Evolutionary conservation across 2,113 vertebrate genomes (phyloP).

Genomic region (Ophiodon elongatus): DNA sequence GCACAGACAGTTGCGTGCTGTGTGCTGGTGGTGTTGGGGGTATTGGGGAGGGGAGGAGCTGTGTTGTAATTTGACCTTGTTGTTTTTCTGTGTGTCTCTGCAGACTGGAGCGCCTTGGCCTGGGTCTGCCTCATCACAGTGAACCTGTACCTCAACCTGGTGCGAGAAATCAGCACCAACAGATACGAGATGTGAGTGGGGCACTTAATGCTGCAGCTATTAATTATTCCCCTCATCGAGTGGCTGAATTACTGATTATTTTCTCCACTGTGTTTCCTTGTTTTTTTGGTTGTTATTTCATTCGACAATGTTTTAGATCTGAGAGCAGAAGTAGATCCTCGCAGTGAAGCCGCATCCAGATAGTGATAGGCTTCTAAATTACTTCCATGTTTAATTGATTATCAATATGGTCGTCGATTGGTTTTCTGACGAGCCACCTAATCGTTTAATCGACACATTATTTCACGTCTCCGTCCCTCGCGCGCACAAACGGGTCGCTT

Average conservation of each 20-base stretch:
- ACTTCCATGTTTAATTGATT: background rate
- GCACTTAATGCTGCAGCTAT: no score
- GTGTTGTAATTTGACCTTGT: constrained; percentile 71
- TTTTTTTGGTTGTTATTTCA: constrained; percentile 10
- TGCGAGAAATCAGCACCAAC: constrained; percentile 85
- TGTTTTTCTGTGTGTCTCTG: constrained; percentile 51
- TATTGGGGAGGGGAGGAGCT: background rate
- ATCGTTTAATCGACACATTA: background rate
- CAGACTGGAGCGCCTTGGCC: constrained; percentile 88
- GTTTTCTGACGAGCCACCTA: background rate
- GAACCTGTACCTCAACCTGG: constrained; percentile 88
- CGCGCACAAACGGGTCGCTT: background rate
- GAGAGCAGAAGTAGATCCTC: background rate
- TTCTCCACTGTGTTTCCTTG: background rate
- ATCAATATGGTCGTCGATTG: background rate
- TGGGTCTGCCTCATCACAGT: constrained; percentile 89
- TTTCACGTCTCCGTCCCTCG: background rate
- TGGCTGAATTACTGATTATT: background rate
- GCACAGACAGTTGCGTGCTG: constrained; percentile 24
- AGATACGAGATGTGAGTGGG: constrained; percentile 82
- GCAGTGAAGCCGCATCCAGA: background rate
- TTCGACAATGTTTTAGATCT: background rate
- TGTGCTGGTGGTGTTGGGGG: background rate
- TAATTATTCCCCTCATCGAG: background rate
- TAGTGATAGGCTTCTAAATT: background rate